These are phyloP conservation scores for Sitobion miscanthi DNA, from an alignment of 1,140 invertebrate genomes.

Conservation along the genomic window DNA sequence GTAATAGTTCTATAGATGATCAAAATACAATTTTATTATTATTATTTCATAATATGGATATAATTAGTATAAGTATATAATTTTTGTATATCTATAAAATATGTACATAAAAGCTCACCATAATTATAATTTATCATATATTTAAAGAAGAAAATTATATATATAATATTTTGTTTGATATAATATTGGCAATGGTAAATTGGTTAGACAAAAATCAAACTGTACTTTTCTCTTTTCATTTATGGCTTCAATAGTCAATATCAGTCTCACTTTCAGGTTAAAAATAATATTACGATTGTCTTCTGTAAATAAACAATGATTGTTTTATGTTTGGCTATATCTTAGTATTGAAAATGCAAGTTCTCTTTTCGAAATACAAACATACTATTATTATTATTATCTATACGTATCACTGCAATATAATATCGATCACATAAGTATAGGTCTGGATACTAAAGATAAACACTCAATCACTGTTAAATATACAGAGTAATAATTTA, in stretches of 20 bases:
- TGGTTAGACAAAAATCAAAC: background rate
- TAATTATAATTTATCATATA: background rate
- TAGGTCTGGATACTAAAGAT: background rate
- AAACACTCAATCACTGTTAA: background rate
- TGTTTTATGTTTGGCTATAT: background rate
- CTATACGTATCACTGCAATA: background rate
- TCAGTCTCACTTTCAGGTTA: background rate
- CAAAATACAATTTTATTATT: too few relatives aligned
- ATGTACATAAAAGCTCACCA: background rate
- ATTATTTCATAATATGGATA: too few relatives aligned
- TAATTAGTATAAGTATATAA: background rate
- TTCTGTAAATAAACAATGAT: background rate
- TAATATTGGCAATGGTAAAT: background rate
- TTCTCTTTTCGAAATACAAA: background rate
- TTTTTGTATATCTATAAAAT: background rate
- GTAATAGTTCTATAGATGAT: too few relatives aligned
- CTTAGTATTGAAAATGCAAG: background rate
- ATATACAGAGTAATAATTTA: background rate
- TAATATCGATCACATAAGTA: background rate
- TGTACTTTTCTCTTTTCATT: background rate
- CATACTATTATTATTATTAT: background rate
- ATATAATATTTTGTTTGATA: background rate
- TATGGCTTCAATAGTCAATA: conserved; percentile 42
- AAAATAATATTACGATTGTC: background rate
- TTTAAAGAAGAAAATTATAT: background rate